Evolutionary conservation across 2,888 invertebrate species (phyloP).

Genomic region (Craniophora ligustri): DNA sequence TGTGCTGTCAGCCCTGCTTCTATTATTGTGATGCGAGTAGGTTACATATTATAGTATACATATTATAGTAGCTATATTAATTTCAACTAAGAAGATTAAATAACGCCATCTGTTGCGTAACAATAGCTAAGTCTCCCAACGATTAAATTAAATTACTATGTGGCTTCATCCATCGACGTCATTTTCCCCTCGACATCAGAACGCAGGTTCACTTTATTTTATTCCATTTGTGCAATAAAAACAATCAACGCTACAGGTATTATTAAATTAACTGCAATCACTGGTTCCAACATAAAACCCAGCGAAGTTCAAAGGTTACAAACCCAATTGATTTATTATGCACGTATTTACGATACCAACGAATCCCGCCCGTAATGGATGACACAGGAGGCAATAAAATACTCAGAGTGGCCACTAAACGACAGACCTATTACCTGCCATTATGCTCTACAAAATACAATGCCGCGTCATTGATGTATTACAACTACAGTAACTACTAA

Average conservation of each 20-base stretch:
- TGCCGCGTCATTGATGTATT: conserved; percentile 4
- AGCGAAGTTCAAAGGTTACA: conserved; percentile 36
- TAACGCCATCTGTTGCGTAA: too few relatives aligned
- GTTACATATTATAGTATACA: too few relatives aligned
- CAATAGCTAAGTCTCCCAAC: too few relatives aligned
- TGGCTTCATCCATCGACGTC: too few relatives aligned
- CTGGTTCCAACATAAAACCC: conserved; percentile 12
- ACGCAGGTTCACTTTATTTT: too few relatives aligned
- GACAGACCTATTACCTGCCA: conserved; percentile 44
- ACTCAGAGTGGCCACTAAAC: conserved; percentile 43
- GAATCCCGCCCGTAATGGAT: conserved; percentile 34
- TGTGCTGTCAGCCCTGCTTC: too few relatives aligned
- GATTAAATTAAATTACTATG: too few relatives aligned
- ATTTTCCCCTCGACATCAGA: too few relatives aligned
- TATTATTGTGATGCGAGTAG: too few relatives aligned
- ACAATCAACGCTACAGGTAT: background rate
- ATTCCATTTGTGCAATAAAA: background rate
- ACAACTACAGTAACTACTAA: too few relatives aligned
- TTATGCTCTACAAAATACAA: conserved; percentile 34
- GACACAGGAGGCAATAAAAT: conserved; percentile 44
- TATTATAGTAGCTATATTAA: too few relatives aligned
- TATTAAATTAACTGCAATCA: conserved; percentile 33
- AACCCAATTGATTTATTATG: conserved; percentile 45
- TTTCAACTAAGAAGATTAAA: too few relatives aligned
- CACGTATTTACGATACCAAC: conserved; percentile 44